Evolutionary conservation across 2,888 invertebrate genomes (phyloP).

Genomic region (Monopis laevigella): DNA sequence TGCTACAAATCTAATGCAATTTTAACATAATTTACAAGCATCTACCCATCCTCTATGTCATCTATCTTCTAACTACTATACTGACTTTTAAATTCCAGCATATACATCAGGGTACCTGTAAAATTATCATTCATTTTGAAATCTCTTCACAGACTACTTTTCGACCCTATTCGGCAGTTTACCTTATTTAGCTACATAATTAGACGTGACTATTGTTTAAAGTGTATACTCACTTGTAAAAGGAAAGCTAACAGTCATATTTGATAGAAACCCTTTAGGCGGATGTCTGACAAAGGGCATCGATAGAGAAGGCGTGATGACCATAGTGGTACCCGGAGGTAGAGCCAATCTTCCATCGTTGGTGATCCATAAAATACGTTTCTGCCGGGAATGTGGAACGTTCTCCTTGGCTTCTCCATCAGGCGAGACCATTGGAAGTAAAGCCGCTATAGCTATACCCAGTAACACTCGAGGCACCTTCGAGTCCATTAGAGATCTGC

Average conservation of each 20-base stretch:
- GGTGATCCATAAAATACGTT: slow-evolving; percentile 86
- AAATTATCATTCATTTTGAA: slow-evolving; percentile 21
- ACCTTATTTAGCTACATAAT: neutral
- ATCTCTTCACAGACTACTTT: too few relatives aligned
- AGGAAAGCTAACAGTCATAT: slow-evolving; percentile 84
- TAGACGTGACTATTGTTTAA: neutral
- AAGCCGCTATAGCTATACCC: slow-evolving; percentile 52
- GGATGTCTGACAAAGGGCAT: slow-evolving; percentile 87
- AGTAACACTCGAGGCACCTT: slow-evolving; percentile 49
- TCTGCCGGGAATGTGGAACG: slow-evolving; percentile 77
- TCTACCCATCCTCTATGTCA: neutral
- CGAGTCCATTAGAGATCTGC: slow-evolving; percentile 51
- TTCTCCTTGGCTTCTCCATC: slow-evolving; percentile 46
- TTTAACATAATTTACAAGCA: neutral
- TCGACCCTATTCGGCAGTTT: neutral
- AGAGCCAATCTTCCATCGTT: slow-evolving; percentile 84
- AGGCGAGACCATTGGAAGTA: slow-evolving; percentile 49
- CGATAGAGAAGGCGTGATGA: slow-evolving; percentile 82
- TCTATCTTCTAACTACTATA: slow-evolving; percentile 9
- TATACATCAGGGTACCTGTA: slow-evolving; percentile 45
- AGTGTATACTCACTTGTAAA: slow-evolving; percentile 77
- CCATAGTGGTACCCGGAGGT: slow-evolving; percentile 83
- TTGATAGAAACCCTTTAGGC: slow-evolving; percentile 85
- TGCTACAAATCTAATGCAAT: too few relatives aligned
- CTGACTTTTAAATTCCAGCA: slow-evolving; percentile 29